Percentiles rank a stretch among this genome's conserved stretches.
Conservation (phyloP, 2,797 vertebrate species). For the Onychomys leucogaster region DNA sequence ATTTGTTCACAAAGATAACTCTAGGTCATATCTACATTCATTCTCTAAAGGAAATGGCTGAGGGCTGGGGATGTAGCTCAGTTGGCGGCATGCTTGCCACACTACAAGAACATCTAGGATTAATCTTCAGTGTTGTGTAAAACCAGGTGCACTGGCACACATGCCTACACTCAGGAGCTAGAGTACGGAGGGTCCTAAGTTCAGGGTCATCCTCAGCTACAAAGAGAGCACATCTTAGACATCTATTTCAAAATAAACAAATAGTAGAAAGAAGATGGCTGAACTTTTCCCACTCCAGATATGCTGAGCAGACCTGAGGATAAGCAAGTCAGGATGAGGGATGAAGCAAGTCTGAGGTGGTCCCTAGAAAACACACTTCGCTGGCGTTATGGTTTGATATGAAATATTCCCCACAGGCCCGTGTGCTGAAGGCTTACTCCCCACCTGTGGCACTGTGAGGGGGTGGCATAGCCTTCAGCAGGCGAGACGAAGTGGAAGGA, state of each 20-base stretch:
- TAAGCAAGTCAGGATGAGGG: neutral
- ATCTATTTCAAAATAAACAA: neutral
- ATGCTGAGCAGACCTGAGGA: neutral
- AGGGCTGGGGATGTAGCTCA: neutral
- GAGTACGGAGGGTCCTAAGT: neutral
- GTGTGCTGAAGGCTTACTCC: neutral
- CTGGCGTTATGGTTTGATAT: no score
- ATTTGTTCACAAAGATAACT: conserved; percentile 12
- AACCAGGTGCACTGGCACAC: neutral
- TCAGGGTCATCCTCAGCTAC: neutral
- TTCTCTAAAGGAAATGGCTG: neutral
- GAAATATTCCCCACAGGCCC: neutral
- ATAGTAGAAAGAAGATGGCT: neutral
- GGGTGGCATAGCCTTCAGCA: neutral
- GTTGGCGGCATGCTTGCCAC: neutral
- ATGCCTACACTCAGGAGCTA: neutral
- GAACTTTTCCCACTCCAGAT: neutral
- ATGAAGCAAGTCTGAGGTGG: neutral
- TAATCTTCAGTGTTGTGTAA: neutral
- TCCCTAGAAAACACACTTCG: neutral
- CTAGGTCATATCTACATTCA: neutral
- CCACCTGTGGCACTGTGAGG: neutral
- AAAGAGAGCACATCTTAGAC: no score
- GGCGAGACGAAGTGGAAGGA: neutral
- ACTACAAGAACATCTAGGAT: neutral